Conservation (phyloP, 2,797 vertebrate species). For the Jordanella pulchra region DNA sequence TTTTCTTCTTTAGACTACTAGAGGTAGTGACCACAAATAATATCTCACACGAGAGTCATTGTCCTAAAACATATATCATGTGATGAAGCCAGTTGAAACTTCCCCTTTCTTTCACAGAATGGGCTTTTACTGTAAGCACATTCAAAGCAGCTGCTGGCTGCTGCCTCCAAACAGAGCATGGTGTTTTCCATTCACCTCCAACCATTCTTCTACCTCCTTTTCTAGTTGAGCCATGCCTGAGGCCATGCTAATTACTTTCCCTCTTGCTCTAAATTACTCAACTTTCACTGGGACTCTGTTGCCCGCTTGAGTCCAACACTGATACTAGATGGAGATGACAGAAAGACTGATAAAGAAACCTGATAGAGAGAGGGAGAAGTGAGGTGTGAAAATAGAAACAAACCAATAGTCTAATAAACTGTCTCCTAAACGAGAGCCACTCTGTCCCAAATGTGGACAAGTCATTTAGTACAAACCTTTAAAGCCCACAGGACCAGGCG, state of each 20-base stretch:
- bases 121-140: constrained; percentile 78
- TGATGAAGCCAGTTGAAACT: constrained; percentile 69
- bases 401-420: constrained; percentile 90
- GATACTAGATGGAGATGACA: constrained; percentile 72
- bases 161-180: constrained; percentile 54
- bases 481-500: constrained; percentile 75
- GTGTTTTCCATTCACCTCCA: constrained; percentile 59
- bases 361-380: constrained; percentile 55
- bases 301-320: constrained; percentile 85
- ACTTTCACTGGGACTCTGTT: constrained; percentile 93
- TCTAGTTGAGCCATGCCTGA: constrained; percentile 82
- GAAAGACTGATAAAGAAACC: constrained; percentile 44
- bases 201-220: constrained; percentile 67
- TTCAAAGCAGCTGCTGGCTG: constrained; percentile 63
- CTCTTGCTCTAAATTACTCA: constrained; percentile 94
- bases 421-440: constrained; percentile 84
- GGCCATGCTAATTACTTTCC: constrained; percentile 96
- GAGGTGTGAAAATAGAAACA: constrained; percentile 85
- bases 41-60: not conserved
- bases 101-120: constrained; percentile 72
- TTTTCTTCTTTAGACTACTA: not conserved
- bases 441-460: constrained; percentile 81
- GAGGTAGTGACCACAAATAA: not conserved
- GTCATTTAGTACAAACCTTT: constrained; percentile 84
- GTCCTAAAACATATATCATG: constrained; percentile 61